Evolutionary conservation across 2,113 vertebrate genomes (phyloP).

Genomic region (Xyliphius kryptos): DNA sequence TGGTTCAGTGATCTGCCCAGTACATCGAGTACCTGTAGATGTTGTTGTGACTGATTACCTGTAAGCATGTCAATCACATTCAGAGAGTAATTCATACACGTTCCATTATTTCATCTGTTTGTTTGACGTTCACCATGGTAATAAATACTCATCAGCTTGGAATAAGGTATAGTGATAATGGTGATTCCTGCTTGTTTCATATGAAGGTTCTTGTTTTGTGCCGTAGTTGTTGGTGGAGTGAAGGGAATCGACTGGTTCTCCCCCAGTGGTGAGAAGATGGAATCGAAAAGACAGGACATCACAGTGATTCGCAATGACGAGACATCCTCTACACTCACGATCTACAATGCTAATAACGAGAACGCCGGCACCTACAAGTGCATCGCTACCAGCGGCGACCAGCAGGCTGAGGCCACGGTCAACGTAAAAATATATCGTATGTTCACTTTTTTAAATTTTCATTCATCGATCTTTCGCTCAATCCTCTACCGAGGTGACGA

Average conservation of each 20-base stretch:
- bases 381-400: constrained; percentile 74
- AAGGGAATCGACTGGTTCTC: constrained; percentile 92
- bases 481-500: too few species aligned
- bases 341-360: constrained; percentile 85
- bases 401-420: constrained; percentile 82
- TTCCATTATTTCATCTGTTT: too few species aligned
- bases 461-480: too few species aligned
- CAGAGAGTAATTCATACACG: background rate
- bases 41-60: background rate
- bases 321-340: constrained; percentile 84
- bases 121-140: too few species aligned
- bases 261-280: constrained; percentile 83
- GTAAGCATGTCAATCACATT: background rate
- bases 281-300: constrained; percentile 79
- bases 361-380: constrained; percentile 93
- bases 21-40: background rate
- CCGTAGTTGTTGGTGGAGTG: constrained; percentile 76
- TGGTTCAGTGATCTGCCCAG: constrained; percentile 19
- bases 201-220: constrained; percentile 26
- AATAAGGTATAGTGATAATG: background rate
- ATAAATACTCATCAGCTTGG: too few species aligned
- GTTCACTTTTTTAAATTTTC: constrained; percentile 42
- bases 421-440: constrained; percentile 96
- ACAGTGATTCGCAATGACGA: constrained; percentile 82
- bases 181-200: background rate